Evolutionary conservation across 2,113 vertebrate genomes (phyloP).

Genomic region (Craseonycteris thonglongyai): DNA sequence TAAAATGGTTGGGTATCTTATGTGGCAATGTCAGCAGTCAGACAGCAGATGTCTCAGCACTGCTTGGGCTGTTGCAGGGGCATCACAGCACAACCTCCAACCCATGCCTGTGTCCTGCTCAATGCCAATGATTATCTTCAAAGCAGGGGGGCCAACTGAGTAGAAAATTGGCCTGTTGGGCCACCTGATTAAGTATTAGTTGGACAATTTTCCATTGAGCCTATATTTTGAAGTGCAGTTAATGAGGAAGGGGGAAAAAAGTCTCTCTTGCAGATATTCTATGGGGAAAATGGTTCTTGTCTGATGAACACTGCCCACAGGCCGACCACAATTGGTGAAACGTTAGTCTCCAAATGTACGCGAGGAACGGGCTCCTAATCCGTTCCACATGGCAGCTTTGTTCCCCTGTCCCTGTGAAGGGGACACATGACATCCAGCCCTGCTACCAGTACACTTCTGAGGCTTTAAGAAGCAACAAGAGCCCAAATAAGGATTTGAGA

Average conservation of each 20-base stretch:
- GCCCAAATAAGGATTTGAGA: background rate
- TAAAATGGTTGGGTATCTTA: background rate
- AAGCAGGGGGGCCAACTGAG: background rate
- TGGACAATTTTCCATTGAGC: conserved; percentile 4
- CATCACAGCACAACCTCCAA: background rate
- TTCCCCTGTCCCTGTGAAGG: background rate
- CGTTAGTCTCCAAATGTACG: rapidly evolving
- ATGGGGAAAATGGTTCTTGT: background rate
- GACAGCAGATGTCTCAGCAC: background rate
- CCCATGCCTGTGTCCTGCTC: background rate
- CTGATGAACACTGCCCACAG: background rate
- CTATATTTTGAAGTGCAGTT: background rate
- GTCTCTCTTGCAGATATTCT: background rate
- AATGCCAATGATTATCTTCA: background rate
- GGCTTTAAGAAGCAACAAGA: background rate
- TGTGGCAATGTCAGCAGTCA: background rate
- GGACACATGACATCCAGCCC: background rate
- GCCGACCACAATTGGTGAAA: background rate
- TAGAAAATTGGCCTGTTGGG: background rate
- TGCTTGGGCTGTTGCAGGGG: background rate
- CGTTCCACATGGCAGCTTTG: background rate
- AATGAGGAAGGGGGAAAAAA: background rate
- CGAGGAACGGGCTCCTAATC: background rate
- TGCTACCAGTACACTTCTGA: background rate
- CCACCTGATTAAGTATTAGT: conserved; percentile 3